These are phyloP conservation scores for Drosophila rellima DNA, from an alignment of 2,888 invertebrate genomes.

Conservation along the genomic window DNA sequence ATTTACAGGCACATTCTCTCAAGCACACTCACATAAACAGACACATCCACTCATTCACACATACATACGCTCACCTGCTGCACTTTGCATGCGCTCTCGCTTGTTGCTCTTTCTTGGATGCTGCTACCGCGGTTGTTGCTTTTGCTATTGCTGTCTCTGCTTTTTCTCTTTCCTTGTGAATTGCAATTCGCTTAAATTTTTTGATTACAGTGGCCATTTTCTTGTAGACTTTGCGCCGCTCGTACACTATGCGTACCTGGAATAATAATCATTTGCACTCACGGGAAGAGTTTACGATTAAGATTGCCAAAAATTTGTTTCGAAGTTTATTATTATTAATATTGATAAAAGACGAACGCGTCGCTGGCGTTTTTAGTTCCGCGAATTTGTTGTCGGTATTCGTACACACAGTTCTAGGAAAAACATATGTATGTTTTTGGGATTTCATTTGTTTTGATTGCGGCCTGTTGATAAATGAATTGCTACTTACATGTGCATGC, in stretches of 20 bases:
- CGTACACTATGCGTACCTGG: slow-evolving; percentile 10
- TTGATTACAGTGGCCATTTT: slow-evolving; percentile 47
- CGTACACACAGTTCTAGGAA: slow-evolving; percentile 44
- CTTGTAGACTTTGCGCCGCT: slow-evolving; percentile 32
- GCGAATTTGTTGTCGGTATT: slow-evolving; percentile 48
- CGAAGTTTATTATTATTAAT: slow-evolving; percentile 42
- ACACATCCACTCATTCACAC: slow-evolving; percentile 22
- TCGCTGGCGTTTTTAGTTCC: slow-evolving; percentile 42
- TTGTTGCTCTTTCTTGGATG: slow-evolving; percentile 53
- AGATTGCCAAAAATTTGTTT: slow-evolving; percentile 37
- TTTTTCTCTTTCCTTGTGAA: slow-evolving; percentile 38
- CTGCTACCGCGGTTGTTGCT: slow-evolving; percentile 28
- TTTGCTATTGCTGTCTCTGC: slow-evolving; percentile 21
- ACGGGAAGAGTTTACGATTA: slow-evolving; percentile 25
- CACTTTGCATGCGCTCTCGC: slow-evolving; percentile 72
- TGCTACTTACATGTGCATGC: slow-evolving; percentile 17
- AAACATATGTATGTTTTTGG: slow-evolving; percentile 30
- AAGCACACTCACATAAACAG: slow-evolving; percentile 14
- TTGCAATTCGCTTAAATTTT: slow-evolving; percentile 45
- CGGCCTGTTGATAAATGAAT: slow-evolving; percentile 37
- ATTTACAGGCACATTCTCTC: slow-evolving; percentile 50
- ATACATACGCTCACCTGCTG: slow-evolving; percentile 67
- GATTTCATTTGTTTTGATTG: slow-evolving; percentile 57
- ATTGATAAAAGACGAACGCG: slow-evolving; percentile 50
- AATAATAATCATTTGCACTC: slow-evolving; percentile 22